Conservation (phyloP, 2,888 invertebrate genomes). For the Luffia ferchaultella region DNA sequence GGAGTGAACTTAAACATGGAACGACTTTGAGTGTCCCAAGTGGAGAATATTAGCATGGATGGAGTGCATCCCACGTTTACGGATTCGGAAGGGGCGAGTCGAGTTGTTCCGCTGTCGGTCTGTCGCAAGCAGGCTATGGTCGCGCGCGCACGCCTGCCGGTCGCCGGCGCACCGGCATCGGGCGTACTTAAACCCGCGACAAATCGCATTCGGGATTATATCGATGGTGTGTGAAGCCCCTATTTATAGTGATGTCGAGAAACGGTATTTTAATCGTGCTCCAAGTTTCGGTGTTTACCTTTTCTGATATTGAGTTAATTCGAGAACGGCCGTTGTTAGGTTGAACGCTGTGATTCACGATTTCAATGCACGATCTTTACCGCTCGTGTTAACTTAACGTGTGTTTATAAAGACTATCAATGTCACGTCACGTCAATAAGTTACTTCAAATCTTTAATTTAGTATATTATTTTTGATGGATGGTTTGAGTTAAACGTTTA, state of each 20-base stretch:
- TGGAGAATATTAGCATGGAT: constrained; percentile 34
- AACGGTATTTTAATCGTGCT: neutral
- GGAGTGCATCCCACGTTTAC: constrained; percentile 52
- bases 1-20: too few relatives aligned
- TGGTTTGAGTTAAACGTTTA: too few relatives aligned
- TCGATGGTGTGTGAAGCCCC: constrained; percentile 39
- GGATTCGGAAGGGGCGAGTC: constrained; percentile 60
- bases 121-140: constrained; percentile 52
- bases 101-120: constrained; percentile 47
- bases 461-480: too few relatives aligned
- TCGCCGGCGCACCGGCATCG: constrained; percentile 1
- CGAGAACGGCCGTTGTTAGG: constrained; percentile 41
- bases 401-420: neutral
- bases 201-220: constrained; percentile 43
- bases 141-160: constrained; percentile 45
- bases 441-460: too few relatives aligned
- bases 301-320: constrained; percentile 41
- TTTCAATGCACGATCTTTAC: neutral
- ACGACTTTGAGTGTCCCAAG: neutral
- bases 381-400: neutral
- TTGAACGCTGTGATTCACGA: constrained; percentile 20
- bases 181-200: constrained; percentile 25
- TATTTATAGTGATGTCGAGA: constrained; percentile 19
- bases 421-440: too few relatives aligned
- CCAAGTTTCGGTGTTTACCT: constrained; percentile 39